Evolutionary conservation across 2,113 vertebrate genomes (phyloP).

Genomic region (Macquaria ambigua): DNA sequence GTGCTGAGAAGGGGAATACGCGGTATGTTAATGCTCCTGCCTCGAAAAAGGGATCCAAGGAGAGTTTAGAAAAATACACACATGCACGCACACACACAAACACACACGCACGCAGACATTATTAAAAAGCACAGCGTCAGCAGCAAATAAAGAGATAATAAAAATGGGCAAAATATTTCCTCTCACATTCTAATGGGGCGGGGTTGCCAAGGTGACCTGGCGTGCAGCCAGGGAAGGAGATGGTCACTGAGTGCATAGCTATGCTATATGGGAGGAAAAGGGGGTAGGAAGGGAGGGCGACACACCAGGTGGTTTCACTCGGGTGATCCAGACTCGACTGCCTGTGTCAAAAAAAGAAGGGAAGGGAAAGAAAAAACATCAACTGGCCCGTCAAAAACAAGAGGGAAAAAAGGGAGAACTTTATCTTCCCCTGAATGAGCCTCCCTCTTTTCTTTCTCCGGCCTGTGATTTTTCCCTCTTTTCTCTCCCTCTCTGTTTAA

Average conservation of each 20-base stretch:
- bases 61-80: slow-evolving; percentile 64
- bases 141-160: slow-evolving; percentile 80
- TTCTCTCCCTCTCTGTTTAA: slow-evolving; percentile 46
- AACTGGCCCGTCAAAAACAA: slow-evolving; percentile 76
- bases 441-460: slow-evolving; percentile 63
- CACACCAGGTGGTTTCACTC: slow-evolving; percentile 84
- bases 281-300: slow-evolving; percentile 58
- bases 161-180: slow-evolving; percentile 78
- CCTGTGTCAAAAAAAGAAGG: slow-evolving; percentile 73
- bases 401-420: slow-evolving; percentile 71
- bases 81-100: slow-evolving; percentile 22
- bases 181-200: slow-evolving; percentile 73
- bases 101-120: slow-evolving; percentile 28
- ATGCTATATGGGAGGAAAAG: slow-evolving; percentile 62
- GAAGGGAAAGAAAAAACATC: slow-evolving; percentile 69
- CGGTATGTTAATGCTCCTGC: slow-evolving; percentile 58
- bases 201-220: slow-evolving; percentile 82
- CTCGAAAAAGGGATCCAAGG: slow-evolving; percentile 64
- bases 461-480: slow-evolving; percentile 55
- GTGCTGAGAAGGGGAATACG: slow-evolving; percentile 64
- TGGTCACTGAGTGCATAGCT: slow-evolving; percentile 81
- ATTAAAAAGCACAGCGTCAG: slow-evolving; percentile 72
- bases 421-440: slow-evolving; percentile 76
- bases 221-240: slow-evolving; percentile 72
- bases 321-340: slow-evolving; percentile 77